A percentile compares a stretch with the other conserved stretches of the same genome.
These are phyloP conservation scores for Paracanthobrama guichenoti DNA, from an alignment of 2,113 vertebrate species.

Conservation along the genomic window DNA sequence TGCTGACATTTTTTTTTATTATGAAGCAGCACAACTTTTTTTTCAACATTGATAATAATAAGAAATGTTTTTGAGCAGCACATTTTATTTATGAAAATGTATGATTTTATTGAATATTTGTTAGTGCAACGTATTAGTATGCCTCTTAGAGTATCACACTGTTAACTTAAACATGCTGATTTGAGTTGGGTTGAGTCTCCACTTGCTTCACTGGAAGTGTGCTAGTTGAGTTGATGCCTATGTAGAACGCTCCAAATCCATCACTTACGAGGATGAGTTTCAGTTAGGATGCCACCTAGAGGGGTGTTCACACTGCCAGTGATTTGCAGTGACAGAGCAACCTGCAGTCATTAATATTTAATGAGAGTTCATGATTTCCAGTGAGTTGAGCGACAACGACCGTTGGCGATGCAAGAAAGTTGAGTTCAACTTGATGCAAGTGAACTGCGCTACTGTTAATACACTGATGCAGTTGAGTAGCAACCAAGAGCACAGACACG, in stretches of 20 bases:
- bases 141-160: not conserved
- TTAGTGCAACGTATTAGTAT: not conserved
- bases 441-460: not conserved
- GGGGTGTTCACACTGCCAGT: not conserved
- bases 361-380: not conserved
- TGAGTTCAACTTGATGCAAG: not conserved
- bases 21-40: too few relatives aligned
- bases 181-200: not conserved
- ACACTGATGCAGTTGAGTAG: conserved; percentile 5
- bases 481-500: not conserved
- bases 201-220: not conserved
- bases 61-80: too few relatives aligned
- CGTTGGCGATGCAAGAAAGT: not conserved
- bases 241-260: not conserved
- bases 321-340: not conserved
- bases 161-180: not conserved
- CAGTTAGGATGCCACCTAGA: not conserved
- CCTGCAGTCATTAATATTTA: conserved; percentile 6
- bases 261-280: not conserved
- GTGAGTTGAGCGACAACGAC: not conserved
- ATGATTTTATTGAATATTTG: not conserved
- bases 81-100: too few relatives aligned
- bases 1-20: too few relatives aligned
- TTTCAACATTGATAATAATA: too few relatives aligned
- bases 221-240: not conserved